A percentile compares a stretch with the other conserved stretches of the same genome.
phyloP scores from a whole-genome alignment of 2,797 vertebrate species.

The Pipistrellus pipistrellus region DNA sequence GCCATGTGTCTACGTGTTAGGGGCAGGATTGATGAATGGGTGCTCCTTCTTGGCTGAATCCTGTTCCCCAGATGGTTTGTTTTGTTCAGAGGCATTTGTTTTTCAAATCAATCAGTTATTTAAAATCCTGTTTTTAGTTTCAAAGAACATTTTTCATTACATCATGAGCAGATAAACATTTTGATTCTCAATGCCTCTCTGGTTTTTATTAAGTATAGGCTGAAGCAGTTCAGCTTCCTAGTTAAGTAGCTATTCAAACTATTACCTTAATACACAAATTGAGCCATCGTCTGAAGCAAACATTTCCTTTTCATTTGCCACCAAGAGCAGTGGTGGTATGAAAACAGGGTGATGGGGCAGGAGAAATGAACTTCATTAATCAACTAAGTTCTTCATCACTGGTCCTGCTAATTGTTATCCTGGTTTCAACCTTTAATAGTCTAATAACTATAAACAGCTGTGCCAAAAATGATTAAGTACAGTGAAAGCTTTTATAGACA shows the following conservation, averaged over 20 bases:
- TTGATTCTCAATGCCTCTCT: neutral
- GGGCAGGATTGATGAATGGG: neutral
- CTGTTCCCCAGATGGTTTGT: neutral
- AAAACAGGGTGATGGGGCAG: neutral
- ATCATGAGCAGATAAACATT: conserved; percentile 42
- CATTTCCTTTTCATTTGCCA: neutral
- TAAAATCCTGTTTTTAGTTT: conserved; percentile 30
- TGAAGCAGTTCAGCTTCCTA: neutral
- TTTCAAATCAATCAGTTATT: conserved; percentile 12
- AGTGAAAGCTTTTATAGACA: neutral
- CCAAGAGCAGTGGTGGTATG: neutral
- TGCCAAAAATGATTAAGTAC: neutral
- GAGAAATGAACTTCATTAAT: neutral
- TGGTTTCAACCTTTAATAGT: neutral
- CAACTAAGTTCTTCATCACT: neutral
- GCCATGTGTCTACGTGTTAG: neutral
- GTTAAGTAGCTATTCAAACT: neutral
- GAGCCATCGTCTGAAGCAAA: neutral
- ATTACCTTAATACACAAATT: neutral
- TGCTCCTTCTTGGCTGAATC: neutral
- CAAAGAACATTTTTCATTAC: neutral
- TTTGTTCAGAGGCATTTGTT: neutral
- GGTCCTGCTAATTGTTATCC: neutral
- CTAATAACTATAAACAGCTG: neutral
- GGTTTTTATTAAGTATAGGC: conserved; percentile 19